A percentile compares a stretch with the other conserved stretches of the same genome.
Conservation (phyloP, 1,140 invertebrate genomes). For the Odontomachus brunneus region DNA sequence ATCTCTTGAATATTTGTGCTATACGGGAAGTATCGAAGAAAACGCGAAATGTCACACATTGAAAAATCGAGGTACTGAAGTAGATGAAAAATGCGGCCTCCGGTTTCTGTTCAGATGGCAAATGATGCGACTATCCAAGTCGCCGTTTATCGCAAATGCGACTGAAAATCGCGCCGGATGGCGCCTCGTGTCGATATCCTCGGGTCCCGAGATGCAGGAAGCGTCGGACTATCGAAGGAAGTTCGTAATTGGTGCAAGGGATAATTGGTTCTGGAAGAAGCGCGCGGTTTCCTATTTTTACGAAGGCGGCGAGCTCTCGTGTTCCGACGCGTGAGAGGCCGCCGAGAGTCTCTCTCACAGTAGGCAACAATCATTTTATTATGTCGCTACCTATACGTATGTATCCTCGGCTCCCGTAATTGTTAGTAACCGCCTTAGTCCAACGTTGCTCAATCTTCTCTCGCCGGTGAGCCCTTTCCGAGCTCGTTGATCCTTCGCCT, state of each 20-base stretch:
- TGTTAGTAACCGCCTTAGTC: slow-evolving; percentile 51
- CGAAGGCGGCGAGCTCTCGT: slow-evolving; percentile 7
- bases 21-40: no score
- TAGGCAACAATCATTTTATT: slow-evolving; percentile 69
- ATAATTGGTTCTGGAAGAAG: slow-evolving; percentile 58
- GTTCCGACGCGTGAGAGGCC: slow-evolving; percentile 59
- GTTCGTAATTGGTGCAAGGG: slow-evolving; percentile 53
- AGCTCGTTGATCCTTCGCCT: background rate
- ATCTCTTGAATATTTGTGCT: no score
- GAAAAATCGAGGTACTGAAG: no score
- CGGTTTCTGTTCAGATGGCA: no score
- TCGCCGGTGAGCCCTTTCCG: background rate
- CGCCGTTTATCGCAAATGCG: no score
- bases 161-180: no score
- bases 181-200: slow-evolving; percentile 15
- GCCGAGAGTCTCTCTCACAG: slow-evolving; percentile 61
- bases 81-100: no score
- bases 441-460: slow-evolving; percentile 8
- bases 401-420: slow-evolving; percentile 58
- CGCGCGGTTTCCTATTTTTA: slow-evolving; percentile 37
- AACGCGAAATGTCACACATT: no score
- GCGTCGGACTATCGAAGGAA: slow-evolving; percentile 55
- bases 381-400: slow-evolving; percentile 46
- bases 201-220: slow-evolving; percentile 23
- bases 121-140: no score